Base-by-base conservation (phyloP, 2,113 vertebrate genomes). In the Brachyistius frenatus region DNA sequence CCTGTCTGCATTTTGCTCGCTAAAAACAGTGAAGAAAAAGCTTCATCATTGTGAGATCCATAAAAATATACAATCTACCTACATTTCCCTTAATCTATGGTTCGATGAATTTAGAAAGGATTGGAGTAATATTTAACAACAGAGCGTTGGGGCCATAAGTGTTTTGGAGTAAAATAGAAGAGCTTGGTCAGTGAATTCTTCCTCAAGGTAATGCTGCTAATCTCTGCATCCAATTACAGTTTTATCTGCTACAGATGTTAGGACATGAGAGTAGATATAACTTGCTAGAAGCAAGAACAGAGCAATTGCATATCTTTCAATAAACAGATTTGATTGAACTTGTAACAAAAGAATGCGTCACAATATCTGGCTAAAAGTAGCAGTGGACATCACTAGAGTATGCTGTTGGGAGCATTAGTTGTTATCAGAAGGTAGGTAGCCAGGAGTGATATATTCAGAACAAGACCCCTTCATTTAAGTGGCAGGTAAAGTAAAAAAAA, bases 1-100 rank as follows among this genome's bases (percentile, higher is more conserved):
- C 16, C 8, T 78, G 55, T 70, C 77, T 79, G 46, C 64, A 78
- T 70, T 83, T 66, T 14, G 10, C 14, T 31, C 68, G 8, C 44
- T 44, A 52, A 72, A 54, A 73, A 30, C 15, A 83, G 65, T 23
- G 65, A n/a, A 39, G 35, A 30, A 64, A 65, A 56, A 54, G 66
- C 60, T 73, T 62, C 31, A 74, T 37, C 5, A 54, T 52, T 50
- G 75, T 56, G 35, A 57, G 5, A 76, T 65, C 15, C 31, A 67
- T 44, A 16, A 41, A 70, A 41, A 62, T 52, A 32, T 15, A 50
- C 33, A 32, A 13, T 76, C 1, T 23, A 15, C 46, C 23, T 64
- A 49, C 4, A 11, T 44, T 44, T 3, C 41, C 41, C 6, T 44
- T 44, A 3, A 3, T 11, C 10, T 11, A 44, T 44, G 41, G 41